Evolutionary conservation across 2,797 vertebrate species (phyloP).

Genomic region (Alcedo quadribrachys): DNA sequence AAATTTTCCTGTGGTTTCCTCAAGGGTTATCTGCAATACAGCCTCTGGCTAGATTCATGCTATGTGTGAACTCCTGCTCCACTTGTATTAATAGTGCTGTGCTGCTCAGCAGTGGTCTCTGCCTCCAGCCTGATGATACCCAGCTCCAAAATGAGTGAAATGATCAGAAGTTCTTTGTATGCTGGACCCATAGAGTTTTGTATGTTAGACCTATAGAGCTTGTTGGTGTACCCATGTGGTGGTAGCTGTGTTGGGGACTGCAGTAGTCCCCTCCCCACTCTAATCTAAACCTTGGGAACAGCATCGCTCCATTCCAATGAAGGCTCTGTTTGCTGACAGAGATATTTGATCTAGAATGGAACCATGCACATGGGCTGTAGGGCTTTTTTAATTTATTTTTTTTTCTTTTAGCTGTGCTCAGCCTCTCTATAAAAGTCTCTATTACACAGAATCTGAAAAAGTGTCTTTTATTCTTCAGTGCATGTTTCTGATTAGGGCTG

Average conservation of each 20-base stretch:
- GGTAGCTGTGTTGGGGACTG: neutral
- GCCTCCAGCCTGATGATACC: neutral
- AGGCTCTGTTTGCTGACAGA: neutral
- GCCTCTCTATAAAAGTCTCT: slow-evolving; percentile 38
- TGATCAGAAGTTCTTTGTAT: neutral
- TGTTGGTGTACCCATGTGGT: neutral
- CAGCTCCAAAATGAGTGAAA: neutral
- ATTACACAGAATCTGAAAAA: slow-evolving; percentile 42
- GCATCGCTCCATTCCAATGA: neutral
- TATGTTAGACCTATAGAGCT: neutral
- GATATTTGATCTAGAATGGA: slow-evolving; percentile 1
- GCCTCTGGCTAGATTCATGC: fast-evolving
- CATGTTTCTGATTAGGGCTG: slow-evolving; percentile 69
- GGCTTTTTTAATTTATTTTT: neutral
- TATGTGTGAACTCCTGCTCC: neutral
- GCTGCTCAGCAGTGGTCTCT: neutral
- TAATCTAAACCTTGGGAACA: neutral
- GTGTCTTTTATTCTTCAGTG: slow-evolving; percentile 13
- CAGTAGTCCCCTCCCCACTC: neutral
- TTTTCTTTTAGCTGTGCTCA: slow-evolving; percentile 35
- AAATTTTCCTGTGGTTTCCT: neutral
- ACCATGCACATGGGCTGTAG: neutral
- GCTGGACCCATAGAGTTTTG: too few species aligned
- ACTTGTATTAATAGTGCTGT: neutral
- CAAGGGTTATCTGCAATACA: neutral